Percentiles rank a stretch among this genome's conserved stretches.
Evolutionary conservation across 1,140 invertebrate genomes (phyloP).

Genomic region (Temnothorax nylanderi): DNA sequence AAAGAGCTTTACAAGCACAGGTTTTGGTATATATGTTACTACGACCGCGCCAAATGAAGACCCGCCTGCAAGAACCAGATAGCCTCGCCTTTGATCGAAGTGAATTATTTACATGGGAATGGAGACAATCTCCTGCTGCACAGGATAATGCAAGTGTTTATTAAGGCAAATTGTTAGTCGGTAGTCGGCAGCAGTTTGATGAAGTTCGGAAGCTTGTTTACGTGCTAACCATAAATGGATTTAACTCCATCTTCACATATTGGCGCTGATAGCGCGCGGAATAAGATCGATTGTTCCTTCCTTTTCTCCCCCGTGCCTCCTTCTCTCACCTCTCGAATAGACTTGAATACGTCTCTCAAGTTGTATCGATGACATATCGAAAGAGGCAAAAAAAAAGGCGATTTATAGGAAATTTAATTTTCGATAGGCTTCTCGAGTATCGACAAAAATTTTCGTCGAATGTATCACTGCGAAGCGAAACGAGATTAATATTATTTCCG

Average conservation of each 20-base stretch:
- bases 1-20: conserved; percentile 83
- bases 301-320: background rate
- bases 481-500: conserved; percentile 1
- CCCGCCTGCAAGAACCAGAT: conserved; percentile 60
- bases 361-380: background rate
- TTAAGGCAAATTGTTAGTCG: conserved; percentile 59
- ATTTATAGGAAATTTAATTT: background rate
- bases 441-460: background rate
- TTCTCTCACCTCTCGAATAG: background rate
- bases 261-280: background rate
- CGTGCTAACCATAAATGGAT: conserved; percentile 48
- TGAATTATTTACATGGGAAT: conserved; percentile 63
- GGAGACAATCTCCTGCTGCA: conserved; percentile 53
- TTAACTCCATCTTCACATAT: conserved; percentile 52
- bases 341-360: background rate
- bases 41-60: conserved; percentile 58
- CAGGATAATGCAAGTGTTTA: conserved; percentile 60
- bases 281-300: conserved; percentile 18
- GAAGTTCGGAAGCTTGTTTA: conserved; percentile 49
- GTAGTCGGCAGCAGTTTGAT: conserved; percentile 50
- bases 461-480: background rate
- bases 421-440: background rate
- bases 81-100: conserved; percentile 62
- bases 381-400: background rate
- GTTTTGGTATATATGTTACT: conserved; percentile 52